These are phyloP conservation scores for Champsocephalus esox DNA, from an alignment of 2,797 vertebrate genomes.

Conservation along the genomic window DNA sequence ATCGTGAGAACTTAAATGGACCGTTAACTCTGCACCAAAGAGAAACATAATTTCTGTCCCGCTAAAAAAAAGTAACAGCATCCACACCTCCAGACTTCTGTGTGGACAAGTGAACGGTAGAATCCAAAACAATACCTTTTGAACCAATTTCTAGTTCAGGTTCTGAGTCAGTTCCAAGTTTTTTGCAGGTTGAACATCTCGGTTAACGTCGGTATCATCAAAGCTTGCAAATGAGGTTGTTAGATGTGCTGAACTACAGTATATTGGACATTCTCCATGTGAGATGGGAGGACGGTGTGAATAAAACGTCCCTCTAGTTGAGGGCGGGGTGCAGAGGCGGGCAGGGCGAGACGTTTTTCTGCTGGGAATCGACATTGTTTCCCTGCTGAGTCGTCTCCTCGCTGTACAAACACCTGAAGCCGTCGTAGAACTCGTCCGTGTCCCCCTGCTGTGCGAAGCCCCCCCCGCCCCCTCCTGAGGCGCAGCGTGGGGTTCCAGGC, in stretches of 20 bases:
- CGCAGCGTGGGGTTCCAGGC: conserved; percentile 18
- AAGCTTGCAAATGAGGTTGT: neutral
- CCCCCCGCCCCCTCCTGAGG: conserved; percentile 1
- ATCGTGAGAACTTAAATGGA: conserved; percentile 37
- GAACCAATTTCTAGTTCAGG: neutral
- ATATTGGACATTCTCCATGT: neutral
- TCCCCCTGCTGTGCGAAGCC: conserved; percentile 38
- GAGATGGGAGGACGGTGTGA: neutral
- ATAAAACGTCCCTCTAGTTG: conserved; percentile 47
- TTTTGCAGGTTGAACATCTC: neutral
- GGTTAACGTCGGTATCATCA: neutral
- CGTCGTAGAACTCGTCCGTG: conserved; percentile 81
- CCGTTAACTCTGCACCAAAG: neutral
- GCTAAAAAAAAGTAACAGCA: too few relatives aligned
- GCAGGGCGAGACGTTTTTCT: conserved; percentile 67
- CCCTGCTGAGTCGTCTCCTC: conserved; percentile 60
- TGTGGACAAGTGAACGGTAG: conserved; percentile 21
- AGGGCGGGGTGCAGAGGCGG: conserved; percentile 77
- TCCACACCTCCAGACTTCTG: conserved; percentile 19
- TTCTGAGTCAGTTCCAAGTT: neutral
- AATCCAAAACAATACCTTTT: conserved; percentile 5
- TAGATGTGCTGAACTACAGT: conserved; percentile 14
- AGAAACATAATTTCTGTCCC: conserved; percentile 6
- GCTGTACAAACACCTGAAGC: conserved; percentile 76
- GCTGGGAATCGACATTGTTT: neutral